phyloP scores from a whole-genome alignment of 2,888 invertebrate genomes.

The Lasius platythorax region DNA sequence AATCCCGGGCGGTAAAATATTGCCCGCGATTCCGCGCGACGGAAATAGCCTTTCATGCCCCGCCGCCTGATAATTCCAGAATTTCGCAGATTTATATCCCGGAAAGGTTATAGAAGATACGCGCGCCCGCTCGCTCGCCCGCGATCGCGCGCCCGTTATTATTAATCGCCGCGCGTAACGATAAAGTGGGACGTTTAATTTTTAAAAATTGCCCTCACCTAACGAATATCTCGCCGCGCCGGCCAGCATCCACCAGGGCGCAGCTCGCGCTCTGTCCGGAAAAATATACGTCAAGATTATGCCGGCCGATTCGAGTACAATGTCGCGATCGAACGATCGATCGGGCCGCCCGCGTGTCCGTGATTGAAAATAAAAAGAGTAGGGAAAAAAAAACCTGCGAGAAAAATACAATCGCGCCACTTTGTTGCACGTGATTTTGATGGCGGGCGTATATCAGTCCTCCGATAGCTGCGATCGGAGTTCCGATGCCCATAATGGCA shows the following conservation, averaged over 20 bases:
- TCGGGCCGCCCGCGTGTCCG: constrained; percentile 16
- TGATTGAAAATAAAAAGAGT: constrained; percentile 44
- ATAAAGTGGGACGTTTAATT: constrained; percentile 75
- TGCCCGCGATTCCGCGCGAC: constrained; percentile 81
- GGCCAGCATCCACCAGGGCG: constrained; percentile 13
- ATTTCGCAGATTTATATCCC: constrained; percentile 77
- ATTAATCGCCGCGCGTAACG: constrained; percentile 74
- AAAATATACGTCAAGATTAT: constrained; percentile 74
- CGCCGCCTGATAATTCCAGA: constrained; percentile 77
- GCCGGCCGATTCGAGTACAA: constrained; percentile 66
- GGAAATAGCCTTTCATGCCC: constrained; percentile 81
- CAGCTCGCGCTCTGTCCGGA: constrained; percentile 40
- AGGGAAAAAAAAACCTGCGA: constrained; percentile 2
- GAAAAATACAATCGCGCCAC: constrained; percentile 35
- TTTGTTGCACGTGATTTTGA: constrained; percentile 49
- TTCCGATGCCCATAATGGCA: constrained; percentile 22
- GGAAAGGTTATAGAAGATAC: constrained; percentile 75
- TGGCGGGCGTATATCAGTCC: constrained; percentile 36
- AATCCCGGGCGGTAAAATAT: constrained; percentile 84
- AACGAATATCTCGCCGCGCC: constrained; percentile 72
- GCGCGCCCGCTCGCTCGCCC: constrained; percentile 63
- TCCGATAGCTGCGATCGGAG: constrained; percentile 27
- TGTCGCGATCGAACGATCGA: constrained; percentile 48
- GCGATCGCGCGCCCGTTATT: constrained; percentile 73
- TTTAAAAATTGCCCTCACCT: constrained; percentile 68